Conservation (phyloP, 2,888 invertebrate genomes). For the Parnassius glacialis region DNA sequence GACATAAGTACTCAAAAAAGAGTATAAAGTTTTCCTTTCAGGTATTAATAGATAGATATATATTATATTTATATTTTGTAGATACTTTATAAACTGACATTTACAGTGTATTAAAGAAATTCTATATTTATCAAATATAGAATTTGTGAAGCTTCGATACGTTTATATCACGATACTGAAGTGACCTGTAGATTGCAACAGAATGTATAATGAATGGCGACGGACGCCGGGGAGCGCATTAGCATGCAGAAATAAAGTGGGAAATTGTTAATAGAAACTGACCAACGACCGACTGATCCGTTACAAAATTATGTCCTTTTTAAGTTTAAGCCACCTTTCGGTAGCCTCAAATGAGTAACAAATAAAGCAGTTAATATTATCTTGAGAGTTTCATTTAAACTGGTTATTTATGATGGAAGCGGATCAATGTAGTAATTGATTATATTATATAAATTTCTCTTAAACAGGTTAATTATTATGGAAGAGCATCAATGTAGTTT, state of each 20-base stretch:
- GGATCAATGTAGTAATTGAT: neutral
- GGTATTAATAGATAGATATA: too few species aligned
- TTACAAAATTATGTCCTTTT: constrained; percentile 30
- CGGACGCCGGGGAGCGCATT: constrained; percentile 27
- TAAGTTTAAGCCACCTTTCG: constrained; percentile 32
- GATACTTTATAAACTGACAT: too few species aligned
- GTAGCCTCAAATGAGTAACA: constrained; percentile 32
- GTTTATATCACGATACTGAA: constrained; percentile 18
- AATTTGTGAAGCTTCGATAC: constrained; percentile 10
- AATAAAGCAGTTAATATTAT: constrained; percentile 1
- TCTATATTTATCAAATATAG: neutral
- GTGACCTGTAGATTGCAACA: constrained; percentile 30
- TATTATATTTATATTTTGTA: too few species aligned
- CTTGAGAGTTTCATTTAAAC: constrained; percentile 4
- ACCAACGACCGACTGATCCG: constrained; percentile 23
- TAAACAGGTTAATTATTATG: constrained; percentile 1
- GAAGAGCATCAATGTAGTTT: neutral
- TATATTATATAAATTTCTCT: neutral
- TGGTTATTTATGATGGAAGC: neutral
- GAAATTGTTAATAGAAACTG: constrained; percentile 32
- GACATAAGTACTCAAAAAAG: too few species aligned
- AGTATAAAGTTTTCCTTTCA: too few species aligned
- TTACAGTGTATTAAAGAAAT: too few species aligned
- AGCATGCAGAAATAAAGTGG: constrained; percentile 31
- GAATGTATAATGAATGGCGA: constrained; percentile 30